These are phyloP conservation scores for Cantharis rustica DNA, from an alignment of 2,888 invertebrate genomes.

Conservation along the genomic window DNA sequence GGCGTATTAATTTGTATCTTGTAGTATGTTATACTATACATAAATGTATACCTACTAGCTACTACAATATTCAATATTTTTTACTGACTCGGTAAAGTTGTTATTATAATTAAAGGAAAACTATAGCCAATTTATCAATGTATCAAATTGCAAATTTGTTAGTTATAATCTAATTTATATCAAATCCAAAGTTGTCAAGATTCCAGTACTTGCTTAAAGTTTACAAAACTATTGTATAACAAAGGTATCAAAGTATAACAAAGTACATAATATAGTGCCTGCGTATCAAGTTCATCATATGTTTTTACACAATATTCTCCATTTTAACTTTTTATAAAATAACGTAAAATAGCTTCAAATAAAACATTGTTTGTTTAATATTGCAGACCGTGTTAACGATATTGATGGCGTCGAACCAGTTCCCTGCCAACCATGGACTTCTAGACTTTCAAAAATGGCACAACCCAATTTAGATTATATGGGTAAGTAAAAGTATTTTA, in stretches of 20 bases:
- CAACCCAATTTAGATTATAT: slow-evolving; percentile 94
- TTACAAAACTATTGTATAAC: neutral
- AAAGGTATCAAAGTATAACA: neutral
- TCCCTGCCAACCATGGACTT: slow-evolving; percentile 86
- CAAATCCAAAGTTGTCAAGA: neutral
- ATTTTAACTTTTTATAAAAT: neutral
- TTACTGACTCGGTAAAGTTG: neutral
- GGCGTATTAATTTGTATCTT: neutral
- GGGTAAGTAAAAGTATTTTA: slow-evolving; percentile 62
- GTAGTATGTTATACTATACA: no score
- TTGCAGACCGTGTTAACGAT: slow-evolving; percentile 72
- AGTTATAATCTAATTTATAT: slow-evolving; percentile 13
- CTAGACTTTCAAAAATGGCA: slow-evolving; percentile 86
- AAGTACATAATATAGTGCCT: no score
- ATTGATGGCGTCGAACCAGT: slow-evolving; percentile 74
- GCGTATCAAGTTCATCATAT: neutral
- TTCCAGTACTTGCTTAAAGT: neutral
- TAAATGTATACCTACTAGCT: neutral
- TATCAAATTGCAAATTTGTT: slow-evolving; percentile 9
- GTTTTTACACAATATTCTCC: neutral
- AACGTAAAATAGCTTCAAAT: neutral
- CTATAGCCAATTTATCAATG: slow-evolving; percentile 12
- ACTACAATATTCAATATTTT: neutral
- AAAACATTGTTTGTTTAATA: slow-evolving; percentile 6
- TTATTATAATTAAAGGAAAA: neutral